phyloP scores from a whole-genome alignment of 2,113 vertebrate genomes.

The Podiceps cristatus region DNA sequence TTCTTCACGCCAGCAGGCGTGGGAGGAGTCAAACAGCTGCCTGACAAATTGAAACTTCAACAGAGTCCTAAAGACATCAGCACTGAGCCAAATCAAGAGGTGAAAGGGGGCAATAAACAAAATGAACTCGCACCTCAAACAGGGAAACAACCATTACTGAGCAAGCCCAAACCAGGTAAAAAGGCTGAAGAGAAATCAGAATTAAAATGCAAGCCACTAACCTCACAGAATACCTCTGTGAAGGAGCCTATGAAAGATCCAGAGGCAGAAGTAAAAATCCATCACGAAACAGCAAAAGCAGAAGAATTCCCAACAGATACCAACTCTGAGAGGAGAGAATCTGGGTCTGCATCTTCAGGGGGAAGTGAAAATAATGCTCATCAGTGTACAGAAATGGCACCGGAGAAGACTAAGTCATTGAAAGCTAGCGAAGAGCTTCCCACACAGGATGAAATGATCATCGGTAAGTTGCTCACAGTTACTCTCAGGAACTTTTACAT shows the following conservation, averaged over 20 bases:
- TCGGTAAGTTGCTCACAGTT: constrained; percentile 4
- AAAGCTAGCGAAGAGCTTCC: not conserved
- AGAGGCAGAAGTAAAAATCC: not conserved
- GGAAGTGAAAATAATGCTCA: not conserved
- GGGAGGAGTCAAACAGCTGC: not conserved
- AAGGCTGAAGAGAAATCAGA: constrained; percentile 27
- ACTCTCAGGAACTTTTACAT: not conserved
- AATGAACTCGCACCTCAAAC: not conserved
- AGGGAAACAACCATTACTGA: not conserved
- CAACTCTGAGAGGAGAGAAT: not conserved
- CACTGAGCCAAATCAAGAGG: not conserved
- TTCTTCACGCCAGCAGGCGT: not conserved
- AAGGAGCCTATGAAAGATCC: not conserved
- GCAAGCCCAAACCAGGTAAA: not conserved
- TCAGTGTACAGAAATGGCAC: not conserved
- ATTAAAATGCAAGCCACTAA: not conserved
- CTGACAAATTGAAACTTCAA: not conserved
- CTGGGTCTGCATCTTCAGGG: not conserved
- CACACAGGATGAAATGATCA: not conserved
- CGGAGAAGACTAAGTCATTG: not conserved
- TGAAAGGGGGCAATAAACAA: not conserved
- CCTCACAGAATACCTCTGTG: not conserved
- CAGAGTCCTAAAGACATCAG: not conserved
- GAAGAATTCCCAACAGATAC: not conserved
- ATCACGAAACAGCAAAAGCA: not conserved